Percentiles rank a stretch among this genome's conserved stretches.
Evolutionary conservation across 2,797 vertebrate species (phyloP).

Genomic region (Chelidonichthys spinosus): DNA sequence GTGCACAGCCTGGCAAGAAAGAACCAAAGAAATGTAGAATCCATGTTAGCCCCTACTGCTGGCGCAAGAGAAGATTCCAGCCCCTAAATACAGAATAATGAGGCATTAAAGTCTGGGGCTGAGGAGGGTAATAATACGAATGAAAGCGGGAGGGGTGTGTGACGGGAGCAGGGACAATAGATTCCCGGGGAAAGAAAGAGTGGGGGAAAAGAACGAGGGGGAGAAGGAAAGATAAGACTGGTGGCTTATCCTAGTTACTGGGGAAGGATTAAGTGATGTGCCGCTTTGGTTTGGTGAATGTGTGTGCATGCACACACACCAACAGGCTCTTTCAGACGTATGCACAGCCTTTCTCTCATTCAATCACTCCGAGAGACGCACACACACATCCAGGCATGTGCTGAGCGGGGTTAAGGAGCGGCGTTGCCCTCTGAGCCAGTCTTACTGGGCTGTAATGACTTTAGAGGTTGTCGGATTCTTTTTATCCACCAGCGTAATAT

Average conservation of each 20-base stretch:
- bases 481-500: slow-evolving; percentile 75
- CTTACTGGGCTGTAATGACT: slow-evolving; percentile 77
- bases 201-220: slow-evolving; percentile 45
- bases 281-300: slow-evolving; percentile 60
- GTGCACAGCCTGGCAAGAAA: slow-evolving; percentile 56
- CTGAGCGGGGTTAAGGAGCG: slow-evolving; percentile 77
- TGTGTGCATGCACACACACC: slow-evolving; percentile 23
- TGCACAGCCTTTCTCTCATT: slow-evolving; percentile 30
- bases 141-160: slow-evolving; percentile 28
- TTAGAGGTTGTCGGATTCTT: slow-evolving; percentile 75
- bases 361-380: slow-evolving; percentile 40
- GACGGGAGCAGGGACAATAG: slow-evolving; percentile 67
- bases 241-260: slow-evolving; percentile 78
- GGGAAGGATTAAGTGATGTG: slow-evolving; percentile 77
- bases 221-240: slow-evolving; percentile 68
- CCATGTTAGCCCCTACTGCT: slow-evolving; percentile 55
- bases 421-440: slow-evolving; percentile 65
- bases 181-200: slow-evolving; percentile 68
- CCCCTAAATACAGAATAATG: slow-evolving; percentile 75
- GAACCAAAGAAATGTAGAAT: slow-evolving; percentile 41
- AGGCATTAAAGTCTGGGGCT: slow-evolving; percentile 70
- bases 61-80: slow-evolving; percentile 54
- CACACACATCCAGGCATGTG: slow-evolving; percentile 56
- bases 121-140: slow-evolving; percentile 68
- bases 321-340: slow-evolving; percentile 25